phyloP scores from a whole-genome alignment of 2,113 vertebrate genomes.

The Protomyctophum bolini region DNA sequence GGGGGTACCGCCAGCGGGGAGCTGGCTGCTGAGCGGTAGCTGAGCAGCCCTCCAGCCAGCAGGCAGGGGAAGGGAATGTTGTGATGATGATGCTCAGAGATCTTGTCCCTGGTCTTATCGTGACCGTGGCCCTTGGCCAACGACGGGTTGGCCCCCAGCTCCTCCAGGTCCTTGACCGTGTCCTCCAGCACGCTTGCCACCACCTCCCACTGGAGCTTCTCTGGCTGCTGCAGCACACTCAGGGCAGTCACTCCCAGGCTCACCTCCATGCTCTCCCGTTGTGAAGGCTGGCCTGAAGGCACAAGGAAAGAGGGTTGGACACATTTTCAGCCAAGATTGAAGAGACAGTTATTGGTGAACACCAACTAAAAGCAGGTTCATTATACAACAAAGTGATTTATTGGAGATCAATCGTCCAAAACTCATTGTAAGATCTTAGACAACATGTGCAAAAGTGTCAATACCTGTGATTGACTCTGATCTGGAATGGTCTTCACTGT shows the following conservation, averaged over 20 bases:
- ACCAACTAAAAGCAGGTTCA: too few species aligned
- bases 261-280: constrained; percentile 95
- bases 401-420: too few species aligned
- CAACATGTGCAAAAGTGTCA: constrained; percentile 12
- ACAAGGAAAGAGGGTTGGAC: neutral
- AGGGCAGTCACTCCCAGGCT: constrained; percentile 94
- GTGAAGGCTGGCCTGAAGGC: constrained; percentile 88
- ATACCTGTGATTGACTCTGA: constrained; percentile 96
- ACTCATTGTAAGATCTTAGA: neutral
- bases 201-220: constrained; percentile 98
- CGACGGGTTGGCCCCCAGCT: constrained; percentile 93
- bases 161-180: constrained; percentile 97
- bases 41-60: constrained; percentile 93
- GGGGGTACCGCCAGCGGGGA: constrained; percentile 86
- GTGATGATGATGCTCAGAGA: constrained; percentile 92
- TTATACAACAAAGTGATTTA: neutral
- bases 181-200: constrained; percentile 98
- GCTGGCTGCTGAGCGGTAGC: constrained; percentile 91
- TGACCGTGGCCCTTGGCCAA: constrained; percentile 83
- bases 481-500: constrained; percentile 98
- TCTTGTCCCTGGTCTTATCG: constrained; percentile 94
- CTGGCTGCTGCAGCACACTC: constrained; percentile 96
- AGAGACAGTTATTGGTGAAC: too few species aligned
- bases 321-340: neutral
- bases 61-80: constrained; percentile 99